These are phyloP conservation scores for Eupithecia insigniata DNA, from an alignment of 2,888 invertebrate species.

Conservation along the genomic window DNA sequence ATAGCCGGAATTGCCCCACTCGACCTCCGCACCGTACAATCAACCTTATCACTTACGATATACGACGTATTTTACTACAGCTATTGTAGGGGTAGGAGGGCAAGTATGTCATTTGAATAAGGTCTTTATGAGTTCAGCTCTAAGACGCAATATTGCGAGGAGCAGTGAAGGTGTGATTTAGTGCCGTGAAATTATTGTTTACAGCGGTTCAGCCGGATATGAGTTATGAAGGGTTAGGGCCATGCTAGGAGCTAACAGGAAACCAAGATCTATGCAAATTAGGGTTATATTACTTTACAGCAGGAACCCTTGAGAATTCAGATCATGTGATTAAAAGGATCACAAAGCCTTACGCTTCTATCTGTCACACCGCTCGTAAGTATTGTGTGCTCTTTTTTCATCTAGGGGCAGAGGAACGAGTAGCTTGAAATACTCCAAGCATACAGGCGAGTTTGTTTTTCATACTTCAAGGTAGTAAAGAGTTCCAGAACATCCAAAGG, in stretches of 20 bases:
- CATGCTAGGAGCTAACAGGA: not conserved
- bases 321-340: not conserved
- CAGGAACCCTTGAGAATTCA: not conserved
- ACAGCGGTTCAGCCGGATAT: not conserved
- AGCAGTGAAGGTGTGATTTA: conserved; percentile 19
- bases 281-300: not conserved
- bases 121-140: conserved; percentile 16
- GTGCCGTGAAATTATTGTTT: conserved; percentile 28
- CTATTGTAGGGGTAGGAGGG: not conserved
- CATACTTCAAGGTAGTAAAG: not conserved
- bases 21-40: conserved; percentile 10
- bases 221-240: not conserved
- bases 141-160: conserved; percentile 18
- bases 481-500: no score
- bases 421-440: not conserved
- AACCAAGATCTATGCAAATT: conserved; percentile 2
- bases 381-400: not conserved
- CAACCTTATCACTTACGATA: conserved; percentile 12
- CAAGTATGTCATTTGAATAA: conserved; percentile 26
- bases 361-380: not conserved
- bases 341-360: not conserved
- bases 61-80: conserved; percentile 12
- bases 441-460: not conserved
- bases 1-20: conserved; percentile 25
- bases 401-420: not conserved